phyloP scores from a whole-genome alignment of 2,888 invertebrate species.

The Thera britannica region DNA sequence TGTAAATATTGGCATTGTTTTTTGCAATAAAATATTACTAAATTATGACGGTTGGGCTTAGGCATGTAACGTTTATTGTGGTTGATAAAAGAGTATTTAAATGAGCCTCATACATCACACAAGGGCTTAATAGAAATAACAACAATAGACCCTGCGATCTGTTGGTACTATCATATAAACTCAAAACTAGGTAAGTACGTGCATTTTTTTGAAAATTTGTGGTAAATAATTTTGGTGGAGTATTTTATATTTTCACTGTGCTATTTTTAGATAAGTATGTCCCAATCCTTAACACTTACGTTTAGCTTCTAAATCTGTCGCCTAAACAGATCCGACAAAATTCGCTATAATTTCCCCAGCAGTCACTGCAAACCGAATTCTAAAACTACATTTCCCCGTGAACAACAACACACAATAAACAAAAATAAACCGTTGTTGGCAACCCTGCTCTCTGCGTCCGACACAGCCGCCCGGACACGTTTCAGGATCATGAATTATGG shows the following conservation, averaged over 20 bases:
- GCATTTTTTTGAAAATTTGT: background rate
- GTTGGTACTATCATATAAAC: background rate
- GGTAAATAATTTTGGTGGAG: background rate
- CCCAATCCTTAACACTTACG: constrained; percentile 1
- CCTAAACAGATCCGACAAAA: constrained; percentile 29
- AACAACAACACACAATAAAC: constrained; percentile 52
- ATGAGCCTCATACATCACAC: constrained; percentile 31
- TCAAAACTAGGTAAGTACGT: too few relatives aligned
- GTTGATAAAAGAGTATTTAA: constrained; percentile 39
- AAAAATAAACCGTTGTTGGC: constrained; percentile 58
- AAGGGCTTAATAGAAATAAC: constrained; percentile 17
- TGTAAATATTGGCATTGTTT: constrained; percentile 53
- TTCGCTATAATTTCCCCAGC: constrained; percentile 33
- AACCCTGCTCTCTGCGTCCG: constrained; percentile 73
- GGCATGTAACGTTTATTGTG: constrained; percentile 42
- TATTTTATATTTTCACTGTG: background rate
- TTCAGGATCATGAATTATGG: constrained; percentile 85
- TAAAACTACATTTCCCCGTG: constrained; percentile 45
- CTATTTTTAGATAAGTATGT: background rate
- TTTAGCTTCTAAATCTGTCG: constrained; percentile 21
- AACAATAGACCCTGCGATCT: constrained; percentile 9
- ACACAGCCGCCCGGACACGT: constrained; percentile 83
- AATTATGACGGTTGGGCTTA: constrained; percentile 46
- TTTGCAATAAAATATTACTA: constrained; percentile 33
- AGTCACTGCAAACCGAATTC: constrained; percentile 39